Evolutionary conservation across 2,797 vertebrate genomes (phyloP).

Genomic region (Gouania willdenowi): DNA sequence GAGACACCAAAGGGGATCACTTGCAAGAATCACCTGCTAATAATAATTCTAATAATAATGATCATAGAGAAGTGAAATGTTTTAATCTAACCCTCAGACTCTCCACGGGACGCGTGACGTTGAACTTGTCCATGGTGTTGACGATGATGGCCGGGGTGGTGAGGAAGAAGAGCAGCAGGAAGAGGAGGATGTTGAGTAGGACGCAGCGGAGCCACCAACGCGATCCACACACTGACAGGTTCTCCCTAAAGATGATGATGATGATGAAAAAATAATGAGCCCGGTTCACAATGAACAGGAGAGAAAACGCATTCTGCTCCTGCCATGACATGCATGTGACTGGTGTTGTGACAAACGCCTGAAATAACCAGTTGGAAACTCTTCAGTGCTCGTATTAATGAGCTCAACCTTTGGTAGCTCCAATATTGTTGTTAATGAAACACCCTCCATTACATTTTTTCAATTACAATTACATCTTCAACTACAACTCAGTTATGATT

Average conservation of each 20-base stretch:
- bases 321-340: conserved; percentile 2
- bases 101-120: conserved; percentile 91
- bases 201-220: conserved; percentile 91
- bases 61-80: no score
- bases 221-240: conserved; percentile 87
- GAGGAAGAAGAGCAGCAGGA: conserved; percentile 96
- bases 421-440: conserved; percentile 1
- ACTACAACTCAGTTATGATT: conserved; percentile 33
- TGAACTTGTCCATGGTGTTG: conserved; percentile 98
- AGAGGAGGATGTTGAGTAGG: conserved; percentile 90
- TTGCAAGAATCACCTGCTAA: no score
- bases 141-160: conserved; percentile 96
- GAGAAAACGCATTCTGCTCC: conserved; percentile 14
- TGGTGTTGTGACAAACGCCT: conserved; percentile 14
- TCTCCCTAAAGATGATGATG: conserved; percentile 79
- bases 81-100: conserved; percentile 82
- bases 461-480: conserved; percentile 34
- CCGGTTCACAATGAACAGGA: conserved; percentile 11
- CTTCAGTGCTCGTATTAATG: conserved; percentile 38
- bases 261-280: conserved; percentile 10
- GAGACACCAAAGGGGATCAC: not conserved
- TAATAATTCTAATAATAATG: no score
- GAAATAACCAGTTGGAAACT: conserved; percentile 31
- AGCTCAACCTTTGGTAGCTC: conserved; percentile 12
- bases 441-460: conserved; percentile 19